Conservation (phyloP, 92 coral and sea anemone genomes). For the Blastomussa wellsi region DNA sequence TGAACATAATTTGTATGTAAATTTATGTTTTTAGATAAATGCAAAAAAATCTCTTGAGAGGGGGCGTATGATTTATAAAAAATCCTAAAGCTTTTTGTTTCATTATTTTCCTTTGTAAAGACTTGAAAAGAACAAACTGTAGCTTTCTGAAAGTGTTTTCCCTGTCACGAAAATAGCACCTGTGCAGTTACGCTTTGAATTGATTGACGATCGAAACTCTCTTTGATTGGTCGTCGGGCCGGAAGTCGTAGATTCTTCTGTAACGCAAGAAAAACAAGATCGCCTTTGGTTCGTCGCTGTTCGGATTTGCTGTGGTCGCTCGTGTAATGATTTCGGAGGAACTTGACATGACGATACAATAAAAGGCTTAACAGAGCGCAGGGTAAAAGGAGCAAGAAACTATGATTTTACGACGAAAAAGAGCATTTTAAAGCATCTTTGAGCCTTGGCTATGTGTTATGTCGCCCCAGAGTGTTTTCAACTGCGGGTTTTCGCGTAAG, state of each 20-base stretch:
- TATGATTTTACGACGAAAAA: constrained; percentile 29
- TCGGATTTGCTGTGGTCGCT: neutral
- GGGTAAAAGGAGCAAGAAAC: neutral
- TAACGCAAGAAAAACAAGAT: constrained; percentile 34
- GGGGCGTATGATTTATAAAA: neutral
- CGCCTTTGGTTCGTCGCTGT: constrained; percentile 1
- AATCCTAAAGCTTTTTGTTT: neutral
- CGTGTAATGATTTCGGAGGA: neutral
- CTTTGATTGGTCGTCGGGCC: constrained; percentile 27
- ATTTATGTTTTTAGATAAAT: neutral
- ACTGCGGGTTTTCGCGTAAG: constrained; percentile 33
- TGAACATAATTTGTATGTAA: neutral
- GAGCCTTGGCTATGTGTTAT: constrained; percentile 41
- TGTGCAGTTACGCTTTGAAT: neutral
- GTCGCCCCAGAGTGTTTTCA: constrained; percentile 21
- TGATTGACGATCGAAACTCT: neutral
- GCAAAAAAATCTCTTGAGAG: neutral
- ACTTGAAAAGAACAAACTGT: neutral
- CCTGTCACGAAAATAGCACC: neutral
- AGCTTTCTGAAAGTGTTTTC: neutral
- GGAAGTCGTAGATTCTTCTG: constrained; percentile 24
- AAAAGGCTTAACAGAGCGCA: constrained; percentile 22
- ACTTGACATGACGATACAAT: constrained; percentile 35
- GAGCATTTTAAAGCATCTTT: constrained; percentile 18
- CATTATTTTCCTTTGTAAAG: neutral